A percentile compares a stretch with the other conserved stretches of the same genome.
phyloP scores from a whole-genome alignment of 2,888 invertebrate genomes.

The Drosophila trichaetosa region DNA sequence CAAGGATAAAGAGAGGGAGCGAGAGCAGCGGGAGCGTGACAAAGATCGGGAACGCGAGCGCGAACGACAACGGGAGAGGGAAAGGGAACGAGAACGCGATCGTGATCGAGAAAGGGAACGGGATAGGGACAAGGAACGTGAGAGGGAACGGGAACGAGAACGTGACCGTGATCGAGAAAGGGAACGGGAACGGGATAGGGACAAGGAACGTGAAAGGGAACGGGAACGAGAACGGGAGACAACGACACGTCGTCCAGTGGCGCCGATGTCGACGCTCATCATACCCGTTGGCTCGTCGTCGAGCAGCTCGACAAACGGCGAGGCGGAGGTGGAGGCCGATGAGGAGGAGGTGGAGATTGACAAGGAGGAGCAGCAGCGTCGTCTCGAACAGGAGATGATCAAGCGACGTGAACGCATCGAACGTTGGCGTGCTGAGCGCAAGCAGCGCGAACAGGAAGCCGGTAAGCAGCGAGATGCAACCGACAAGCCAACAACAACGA shows the following conservation, averaged over 20 bases:
- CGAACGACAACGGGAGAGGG: slow-evolving; percentile 86
- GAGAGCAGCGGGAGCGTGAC: slow-evolving; percentile 70
- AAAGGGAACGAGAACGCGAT: not conserved
- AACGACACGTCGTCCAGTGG: slow-evolving; percentile 78
- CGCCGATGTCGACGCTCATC: slow-evolving; percentile 55
- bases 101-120: slow-evolving; percentile 15
- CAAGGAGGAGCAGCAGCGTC: slow-evolving; percentile 94
- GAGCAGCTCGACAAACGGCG: slow-evolving; percentile 81
- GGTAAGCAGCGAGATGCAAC: slow-evolving; percentile 89
- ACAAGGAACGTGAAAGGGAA: slow-evolving; percentile 61
- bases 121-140: slow-evolving; percentile 51
- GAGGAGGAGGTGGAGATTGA: slow-evolving; percentile 87
- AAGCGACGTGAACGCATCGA: slow-evolving; percentile 97
- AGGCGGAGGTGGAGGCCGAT: slow-evolving; percentile 82
- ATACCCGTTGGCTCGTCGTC: slow-evolving; percentile 70
- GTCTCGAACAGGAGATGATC: slow-evolving; percentile 97
- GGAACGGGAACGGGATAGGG: slow-evolving; percentile 64
- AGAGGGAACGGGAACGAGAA: slow-evolving; percentile 65
- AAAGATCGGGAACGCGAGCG: slow-evolving; percentile 63
- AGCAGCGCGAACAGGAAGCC: slow-evolving; percentile 93
- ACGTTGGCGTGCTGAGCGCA: slow-evolving; percentile 97
- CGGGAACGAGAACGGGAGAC: slow-evolving; percentile 83
- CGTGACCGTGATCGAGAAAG: slow-evolving; percentile 84
- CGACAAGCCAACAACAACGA: slow-evolving; percentile 84
- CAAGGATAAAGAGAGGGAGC: slow-evolving; percentile 51